Conservation (phyloP, 1,140 invertebrate species). For the Drosophila watanabei region DNA sequence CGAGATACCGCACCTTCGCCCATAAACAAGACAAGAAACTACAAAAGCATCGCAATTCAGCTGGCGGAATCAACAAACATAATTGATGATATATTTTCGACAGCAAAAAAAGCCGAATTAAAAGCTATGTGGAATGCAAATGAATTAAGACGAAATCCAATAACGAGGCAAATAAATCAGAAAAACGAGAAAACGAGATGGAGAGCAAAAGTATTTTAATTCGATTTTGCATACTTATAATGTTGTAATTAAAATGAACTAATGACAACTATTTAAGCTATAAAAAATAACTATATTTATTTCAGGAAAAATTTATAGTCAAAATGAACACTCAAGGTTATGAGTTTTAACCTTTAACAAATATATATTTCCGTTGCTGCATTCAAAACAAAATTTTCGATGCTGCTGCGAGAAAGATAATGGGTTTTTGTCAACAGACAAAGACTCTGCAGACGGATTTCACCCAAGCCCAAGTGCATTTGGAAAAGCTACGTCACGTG, state of each 20-base stretch:
- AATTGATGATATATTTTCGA: constrained; percentile 66
- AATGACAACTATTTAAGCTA: constrained; percentile 6
- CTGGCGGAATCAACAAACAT: constrained; percentile 45
- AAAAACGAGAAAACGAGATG: constrained; percentile 21
- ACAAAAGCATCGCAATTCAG: constrained; percentile 36
- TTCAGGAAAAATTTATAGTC: constrained; percentile 13
- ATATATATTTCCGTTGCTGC: constrained; percentile 11
- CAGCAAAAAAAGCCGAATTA: constrained; percentile 30
- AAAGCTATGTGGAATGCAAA: constrained; percentile 34
- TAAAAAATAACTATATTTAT: constrained; percentile 10
- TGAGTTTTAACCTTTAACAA: constrained; percentile 8
- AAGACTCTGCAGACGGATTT: constrained; percentile 34
- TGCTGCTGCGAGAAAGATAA: constrained; percentile 7
- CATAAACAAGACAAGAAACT: constrained; percentile 39
- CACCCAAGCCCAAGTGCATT: constrained; percentile 23
- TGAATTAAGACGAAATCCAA: constrained; percentile 38
- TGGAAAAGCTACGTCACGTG: constrained; percentile 34
- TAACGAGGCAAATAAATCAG: constrained; percentile 48
- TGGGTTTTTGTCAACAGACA: constrained; percentile 17
- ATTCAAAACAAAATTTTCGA: constrained; percentile 11
- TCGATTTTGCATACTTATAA: constrained; percentile 11
- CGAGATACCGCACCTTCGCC: constrained; percentile 54
- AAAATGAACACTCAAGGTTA: constrained; percentile 9
- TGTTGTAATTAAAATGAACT: constrained; percentile 1
- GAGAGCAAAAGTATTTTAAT: constrained; percentile 27